Conservation (phyloP, 2,888 invertebrate species). For the Lypha dubia region DNA sequence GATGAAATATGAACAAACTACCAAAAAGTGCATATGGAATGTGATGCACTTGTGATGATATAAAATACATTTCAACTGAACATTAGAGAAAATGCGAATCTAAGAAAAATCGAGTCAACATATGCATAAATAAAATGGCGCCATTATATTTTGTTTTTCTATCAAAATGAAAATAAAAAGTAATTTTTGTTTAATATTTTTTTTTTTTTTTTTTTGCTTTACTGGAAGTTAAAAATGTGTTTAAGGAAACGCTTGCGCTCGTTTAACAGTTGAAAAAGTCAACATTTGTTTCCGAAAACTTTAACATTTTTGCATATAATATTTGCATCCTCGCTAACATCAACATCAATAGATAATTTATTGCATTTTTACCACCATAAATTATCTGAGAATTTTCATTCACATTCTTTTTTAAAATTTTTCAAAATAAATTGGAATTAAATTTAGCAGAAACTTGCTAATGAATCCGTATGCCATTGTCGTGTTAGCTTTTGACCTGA, state of each 20-base stretch:
- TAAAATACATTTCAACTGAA: slow-evolving; percentile 32
- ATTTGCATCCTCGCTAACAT: background rate
- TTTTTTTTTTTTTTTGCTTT: background rate
- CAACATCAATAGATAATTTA: background rate
- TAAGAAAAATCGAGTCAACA: slow-evolving; percentile 42
- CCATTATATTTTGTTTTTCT: slow-evolving; percentile 31
- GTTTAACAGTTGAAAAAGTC: slow-evolving; percentile 12
- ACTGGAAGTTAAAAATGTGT: background rate
- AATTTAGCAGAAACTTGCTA: background rate
- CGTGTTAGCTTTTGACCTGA: no score
- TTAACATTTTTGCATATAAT: slow-evolving; percentile 44
- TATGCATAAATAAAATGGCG: slow-evolving; percentile 41
- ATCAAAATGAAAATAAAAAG: background rate
- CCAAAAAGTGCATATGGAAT: slow-evolving; percentile 22
- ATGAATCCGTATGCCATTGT: no score
- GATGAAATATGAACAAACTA: slow-evolving; percentile 24
- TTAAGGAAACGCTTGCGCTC: background rate
- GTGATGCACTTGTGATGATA: slow-evolving; percentile 58
- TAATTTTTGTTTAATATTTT: background rate
- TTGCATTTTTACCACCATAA: slow-evolving; percentile 2
- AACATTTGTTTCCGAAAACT: slow-evolving; percentile 58
- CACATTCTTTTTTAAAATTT: background rate
- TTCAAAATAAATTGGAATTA: no score
- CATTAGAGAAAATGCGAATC: background rate
- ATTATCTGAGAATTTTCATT: background rate